phyloP scores from a whole-genome alignment of 1,140 invertebrate species.

The Chionoecetes opilio region DNA sequence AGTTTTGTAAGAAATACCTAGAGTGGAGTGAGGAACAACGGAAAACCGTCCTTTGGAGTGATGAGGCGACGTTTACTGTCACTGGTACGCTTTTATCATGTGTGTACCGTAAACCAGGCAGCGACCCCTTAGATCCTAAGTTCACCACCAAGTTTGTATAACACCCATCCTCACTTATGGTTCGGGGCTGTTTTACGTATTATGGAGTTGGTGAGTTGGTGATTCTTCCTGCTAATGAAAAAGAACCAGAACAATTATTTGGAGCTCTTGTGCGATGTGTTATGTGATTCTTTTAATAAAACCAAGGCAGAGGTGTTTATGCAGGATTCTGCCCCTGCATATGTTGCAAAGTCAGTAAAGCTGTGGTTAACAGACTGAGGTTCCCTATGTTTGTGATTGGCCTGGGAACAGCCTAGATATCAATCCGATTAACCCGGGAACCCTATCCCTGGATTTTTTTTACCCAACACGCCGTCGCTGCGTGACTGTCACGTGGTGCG shows the following conservation, averaged over 20 bases:
- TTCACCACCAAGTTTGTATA: neutral
- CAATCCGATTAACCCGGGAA: neutral
- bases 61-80: no score
- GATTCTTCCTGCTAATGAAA: neutral
- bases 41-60: no score
- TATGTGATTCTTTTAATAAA: neutral
- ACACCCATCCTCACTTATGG: neutral
- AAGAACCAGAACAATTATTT: neutral
- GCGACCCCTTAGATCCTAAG: neutral
- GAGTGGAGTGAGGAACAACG: no score
- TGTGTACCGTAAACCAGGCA: no score
- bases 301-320: no score
- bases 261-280: neutral
- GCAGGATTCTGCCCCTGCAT: no score
- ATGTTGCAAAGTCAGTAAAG: no score
- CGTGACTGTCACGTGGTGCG: no score
- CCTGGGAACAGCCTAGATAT: neutral
- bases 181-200: neutral
- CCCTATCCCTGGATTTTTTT: no score
- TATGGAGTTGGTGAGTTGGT: neutral
- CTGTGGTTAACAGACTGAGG: neutral
- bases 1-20: no score
- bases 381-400: neutral
- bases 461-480: no score
- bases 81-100: no score